phyloP scores from a whole-genome alignment of 1,140 invertebrate species.

The Papilio machaon region DNA sequence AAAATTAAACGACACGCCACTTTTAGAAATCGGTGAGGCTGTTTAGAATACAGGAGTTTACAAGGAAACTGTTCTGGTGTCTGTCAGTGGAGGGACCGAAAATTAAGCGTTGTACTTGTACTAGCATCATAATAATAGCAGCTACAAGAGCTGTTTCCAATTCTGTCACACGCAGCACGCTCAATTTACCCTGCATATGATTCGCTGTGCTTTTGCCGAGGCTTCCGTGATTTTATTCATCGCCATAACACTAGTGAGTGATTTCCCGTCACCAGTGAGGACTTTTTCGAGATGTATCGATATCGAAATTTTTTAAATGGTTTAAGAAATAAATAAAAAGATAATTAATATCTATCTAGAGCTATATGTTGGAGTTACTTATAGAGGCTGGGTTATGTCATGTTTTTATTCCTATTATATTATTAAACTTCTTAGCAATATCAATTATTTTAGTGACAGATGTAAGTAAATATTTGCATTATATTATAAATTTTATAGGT shows the following conservation, averaged over 20 bases:
- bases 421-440: too few species aligned
- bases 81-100: neutral
- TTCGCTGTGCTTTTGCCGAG: constrained; percentile 20
- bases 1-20: too few species aligned
- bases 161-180: neutral
- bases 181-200: constrained; percentile 35
- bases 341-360: too few species aligned
- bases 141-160: neutral
- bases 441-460: too few species aligned
- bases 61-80: neutral
- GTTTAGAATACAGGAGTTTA: neutral
- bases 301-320: neutral
- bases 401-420: too few species aligned
- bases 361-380: too few species aligned
- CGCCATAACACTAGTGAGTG: constrained; percentile 38
- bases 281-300: neutral
- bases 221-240: constrained; percentile 45
- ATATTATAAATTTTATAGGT: neutral
- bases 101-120: neutral
- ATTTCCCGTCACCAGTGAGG: constrained; percentile 24
- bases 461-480: neutral
- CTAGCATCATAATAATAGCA: too few species aligned
- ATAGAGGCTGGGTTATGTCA: too few species aligned
- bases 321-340: neutral
- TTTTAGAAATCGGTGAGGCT: too few species aligned